These are phyloP conservation scores for Catamblyrhynchus diadema DNA, from an alignment of 2,797 vertebrate species.

Conservation along the genomic window DNA sequence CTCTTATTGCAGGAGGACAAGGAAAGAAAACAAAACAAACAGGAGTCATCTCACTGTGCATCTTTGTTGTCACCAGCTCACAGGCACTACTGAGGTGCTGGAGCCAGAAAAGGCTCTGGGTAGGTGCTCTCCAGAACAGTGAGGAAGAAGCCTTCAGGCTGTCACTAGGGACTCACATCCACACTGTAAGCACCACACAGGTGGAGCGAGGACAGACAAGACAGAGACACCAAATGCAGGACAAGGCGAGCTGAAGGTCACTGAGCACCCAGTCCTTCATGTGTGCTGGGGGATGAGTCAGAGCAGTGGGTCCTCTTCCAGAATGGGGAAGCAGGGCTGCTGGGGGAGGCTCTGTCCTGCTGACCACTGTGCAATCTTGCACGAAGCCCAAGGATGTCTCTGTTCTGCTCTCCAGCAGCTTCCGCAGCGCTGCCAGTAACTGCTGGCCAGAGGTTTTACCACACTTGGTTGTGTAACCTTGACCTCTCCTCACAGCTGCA, in stretches of 20 bases:
- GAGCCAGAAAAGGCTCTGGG: neutral
- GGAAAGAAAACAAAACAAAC: neutral
- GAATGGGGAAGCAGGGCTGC: conserved; percentile 43
- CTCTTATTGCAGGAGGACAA: neutral
- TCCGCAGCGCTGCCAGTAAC: conserved; percentile 60
- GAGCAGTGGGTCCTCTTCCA: neutral
- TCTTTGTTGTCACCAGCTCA: neutral
- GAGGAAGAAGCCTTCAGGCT: neutral
- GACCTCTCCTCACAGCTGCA: conserved; percentile 21
- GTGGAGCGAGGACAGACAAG: neutral
- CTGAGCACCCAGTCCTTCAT: neutral
- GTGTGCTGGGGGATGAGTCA: neutral
- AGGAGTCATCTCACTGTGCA: neutral
- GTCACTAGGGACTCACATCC: neutral
- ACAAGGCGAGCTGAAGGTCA: neutral
- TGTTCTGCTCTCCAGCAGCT: conserved; percentile 37
- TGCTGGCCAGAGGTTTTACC: conserved; percentile 57
- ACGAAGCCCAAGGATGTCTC: neutral
- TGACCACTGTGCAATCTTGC: conserved; percentile 34
- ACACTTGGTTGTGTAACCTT: conserved; percentile 54
- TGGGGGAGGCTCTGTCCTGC: conserved; percentile 12
- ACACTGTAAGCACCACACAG: neutral
- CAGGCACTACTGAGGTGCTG: neutral
- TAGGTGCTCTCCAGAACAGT: neutral
- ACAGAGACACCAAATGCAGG: neutral